phyloP scores from a whole-genome alignment of 1,140 invertebrate genomes.

The Platorchestia sp. region DNA sequence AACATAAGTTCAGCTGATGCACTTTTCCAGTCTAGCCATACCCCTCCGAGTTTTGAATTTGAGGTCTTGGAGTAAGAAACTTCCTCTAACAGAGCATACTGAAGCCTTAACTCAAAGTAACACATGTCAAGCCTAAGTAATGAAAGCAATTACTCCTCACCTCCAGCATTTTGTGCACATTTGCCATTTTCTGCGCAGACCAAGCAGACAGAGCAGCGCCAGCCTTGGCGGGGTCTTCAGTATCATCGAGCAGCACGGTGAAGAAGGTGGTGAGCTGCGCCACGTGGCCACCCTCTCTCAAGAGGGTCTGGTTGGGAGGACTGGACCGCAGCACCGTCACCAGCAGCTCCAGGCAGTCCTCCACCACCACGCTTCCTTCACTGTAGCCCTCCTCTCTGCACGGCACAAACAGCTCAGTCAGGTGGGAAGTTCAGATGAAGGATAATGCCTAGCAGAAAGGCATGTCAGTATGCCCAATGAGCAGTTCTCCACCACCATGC shows the following conservation, averaged over 20 bases:
- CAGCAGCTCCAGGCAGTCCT: conserved; percentile 97
- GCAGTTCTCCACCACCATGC: no score
- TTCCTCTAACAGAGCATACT: no score
- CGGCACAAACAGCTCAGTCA: neutral
- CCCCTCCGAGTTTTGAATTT: neutral
- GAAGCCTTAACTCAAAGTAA: no score
- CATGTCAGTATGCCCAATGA: no score
- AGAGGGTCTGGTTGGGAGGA: conserved; percentile 97
- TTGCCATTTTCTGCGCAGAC: conserved; percentile 42
- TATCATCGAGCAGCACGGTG: neutral
- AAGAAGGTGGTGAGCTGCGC: conserved; percentile 17
- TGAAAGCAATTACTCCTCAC: neutral
- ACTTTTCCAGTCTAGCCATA: neutral
- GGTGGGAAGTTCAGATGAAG: no score
- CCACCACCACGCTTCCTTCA: conserved; percentile 97
- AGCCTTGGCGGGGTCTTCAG: conserved; percentile 11
- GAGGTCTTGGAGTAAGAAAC: neutral
- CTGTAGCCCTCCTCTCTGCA: conserved; percentile 87
- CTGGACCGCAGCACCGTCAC: conserved; percentile 95
- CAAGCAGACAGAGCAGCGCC: neutral
- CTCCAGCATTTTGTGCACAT: conserved; percentile 44
- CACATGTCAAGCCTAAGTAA: neutral
- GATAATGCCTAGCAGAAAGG: no score
- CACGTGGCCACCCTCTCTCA: conserved; percentile 87
- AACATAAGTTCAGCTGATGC: neutral